phyloP scores from a whole-genome alignment of 2,797 vertebrate species.

The Podarcis lilfordi region DNA sequence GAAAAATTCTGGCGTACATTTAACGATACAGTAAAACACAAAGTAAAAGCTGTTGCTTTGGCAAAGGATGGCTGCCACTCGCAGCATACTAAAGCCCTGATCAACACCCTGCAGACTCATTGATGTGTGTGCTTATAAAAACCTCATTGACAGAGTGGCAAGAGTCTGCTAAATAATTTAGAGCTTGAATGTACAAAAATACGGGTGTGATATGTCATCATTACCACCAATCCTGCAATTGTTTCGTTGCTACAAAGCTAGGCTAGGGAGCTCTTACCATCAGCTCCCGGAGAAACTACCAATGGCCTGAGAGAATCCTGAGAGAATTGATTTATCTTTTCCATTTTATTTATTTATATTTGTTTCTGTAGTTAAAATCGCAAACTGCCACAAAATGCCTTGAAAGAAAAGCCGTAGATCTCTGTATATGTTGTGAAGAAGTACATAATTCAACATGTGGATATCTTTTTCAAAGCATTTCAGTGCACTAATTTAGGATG shows the following conservation, averaged over 20 bases:
- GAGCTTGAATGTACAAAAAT: not conserved
- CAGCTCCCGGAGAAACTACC: not conserved
- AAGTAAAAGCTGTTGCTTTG: not conserved
- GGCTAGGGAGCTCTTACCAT: not conserved
- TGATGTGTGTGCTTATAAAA: not conserved
- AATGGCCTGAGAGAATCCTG: not conserved
- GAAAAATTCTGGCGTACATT: not conserved
- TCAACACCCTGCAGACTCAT: not conserved
- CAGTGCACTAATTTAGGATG: not conserved
- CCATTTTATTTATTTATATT: not conserved
- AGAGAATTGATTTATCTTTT: too few relatives aligned
- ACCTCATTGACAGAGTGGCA: not conserved
- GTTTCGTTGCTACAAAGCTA: not conserved
- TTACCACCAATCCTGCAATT: not conserved
- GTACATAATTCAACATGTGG: not conserved
- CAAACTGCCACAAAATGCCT: not conserved
- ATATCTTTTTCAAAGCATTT: not conserved
- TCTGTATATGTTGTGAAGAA: not conserved
- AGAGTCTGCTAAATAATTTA: conserved; percentile 10
- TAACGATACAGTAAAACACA: not conserved
- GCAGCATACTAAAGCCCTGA: not conserved
- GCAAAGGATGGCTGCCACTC: not conserved
- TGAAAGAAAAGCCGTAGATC: not conserved
- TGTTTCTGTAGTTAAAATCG: not conserved
- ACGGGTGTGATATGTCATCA: not conserved